Evolutionary conservation across 2,888 invertebrate species (phyloP).

Genomic region (Nemoura dubitans): DNA sequence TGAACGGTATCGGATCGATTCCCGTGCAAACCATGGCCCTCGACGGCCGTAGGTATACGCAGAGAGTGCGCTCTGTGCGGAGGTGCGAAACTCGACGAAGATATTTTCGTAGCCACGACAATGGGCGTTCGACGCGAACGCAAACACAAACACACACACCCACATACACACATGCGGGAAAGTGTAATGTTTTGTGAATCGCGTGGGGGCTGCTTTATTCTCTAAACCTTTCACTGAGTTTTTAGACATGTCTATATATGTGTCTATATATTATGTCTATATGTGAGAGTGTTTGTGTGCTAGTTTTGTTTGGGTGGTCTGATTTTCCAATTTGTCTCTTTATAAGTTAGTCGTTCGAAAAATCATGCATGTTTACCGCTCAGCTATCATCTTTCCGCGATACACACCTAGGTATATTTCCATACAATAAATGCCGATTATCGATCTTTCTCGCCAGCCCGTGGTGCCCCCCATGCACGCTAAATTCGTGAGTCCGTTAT

Average conservation of each 20-base stretch:
- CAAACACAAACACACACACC: background rate
- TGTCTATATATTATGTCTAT: too few species aligned
- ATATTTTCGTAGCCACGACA: background rate
- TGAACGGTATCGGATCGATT: constrained; percentile 20
- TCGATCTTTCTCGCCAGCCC: background rate
- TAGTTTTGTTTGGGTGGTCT: too few species aligned
- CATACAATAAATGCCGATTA: background rate
- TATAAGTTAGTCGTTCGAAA: background rate
- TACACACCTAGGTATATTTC: background rate
- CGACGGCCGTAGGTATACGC: too few species aligned
- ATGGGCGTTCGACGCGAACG: background rate
- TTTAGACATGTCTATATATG: background rate
- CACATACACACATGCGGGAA: background rate
- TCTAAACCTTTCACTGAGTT: background rate
- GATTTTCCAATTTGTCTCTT: background rate
- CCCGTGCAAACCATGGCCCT: too few species aligned
- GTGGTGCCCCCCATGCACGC: too few species aligned
- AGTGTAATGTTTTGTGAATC: too few species aligned
- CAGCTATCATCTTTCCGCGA: background rate
- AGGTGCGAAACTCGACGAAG: background rate
- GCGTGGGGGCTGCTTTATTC: too few species aligned
- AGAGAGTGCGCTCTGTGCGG: background rate
- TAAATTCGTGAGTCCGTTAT: background rate
- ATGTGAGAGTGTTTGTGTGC: too few species aligned
- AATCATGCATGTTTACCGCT: background rate